A percentile compares a stretch with the other conserved stretches of the same genome.
phyloP scores from a whole-genome alignment of 1,140 invertebrate species.

The Pemphigus obesinymphae region DNA sequence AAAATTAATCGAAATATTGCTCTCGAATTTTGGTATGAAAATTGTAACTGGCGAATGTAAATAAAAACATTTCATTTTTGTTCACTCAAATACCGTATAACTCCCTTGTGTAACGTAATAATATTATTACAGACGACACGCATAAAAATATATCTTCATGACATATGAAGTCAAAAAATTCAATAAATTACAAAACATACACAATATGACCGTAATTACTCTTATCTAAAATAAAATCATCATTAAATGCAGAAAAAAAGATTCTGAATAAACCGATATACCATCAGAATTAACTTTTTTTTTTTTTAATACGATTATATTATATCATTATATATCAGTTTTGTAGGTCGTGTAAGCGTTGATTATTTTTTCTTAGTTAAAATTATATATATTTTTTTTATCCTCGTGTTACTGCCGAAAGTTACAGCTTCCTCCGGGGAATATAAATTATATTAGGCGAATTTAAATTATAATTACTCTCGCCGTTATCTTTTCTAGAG shows the following conservation, averaged over 20 bases:
- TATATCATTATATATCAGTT: not conserved
- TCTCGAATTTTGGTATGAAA: not conserved
- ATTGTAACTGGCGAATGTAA: not conserved
- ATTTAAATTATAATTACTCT: constrained; percentile 26
- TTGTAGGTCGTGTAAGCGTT: not conserved
- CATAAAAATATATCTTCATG: not conserved
- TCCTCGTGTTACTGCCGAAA: not conserved
- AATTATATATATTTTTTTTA: not conserved
- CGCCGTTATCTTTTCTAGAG: constrained; percentile 10
- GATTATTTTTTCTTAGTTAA: not conserved
- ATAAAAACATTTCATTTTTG: not conserved
- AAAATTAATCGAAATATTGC: not conserved
- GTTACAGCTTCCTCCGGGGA: not conserved
- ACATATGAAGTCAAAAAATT: not conserved
- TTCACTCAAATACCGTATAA: not conserved
- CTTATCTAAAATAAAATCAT: not conserved
- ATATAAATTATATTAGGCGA: constrained; percentile 7
- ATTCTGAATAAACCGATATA: no score
- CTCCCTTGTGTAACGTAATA: not conserved
- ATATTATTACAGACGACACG: not conserved
- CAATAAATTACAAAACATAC: not conserved
- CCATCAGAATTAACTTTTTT: no score
- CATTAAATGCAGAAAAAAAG: no score
- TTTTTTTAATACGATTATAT: not conserved
- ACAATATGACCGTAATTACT: not conserved